Percentiles rank a stretch among this genome's conserved stretches.
These are phyloP conservation scores for Aricia agestis DNA, from an alignment of 1,140 invertebrate species.

Conservation along the genomic window DNA sequence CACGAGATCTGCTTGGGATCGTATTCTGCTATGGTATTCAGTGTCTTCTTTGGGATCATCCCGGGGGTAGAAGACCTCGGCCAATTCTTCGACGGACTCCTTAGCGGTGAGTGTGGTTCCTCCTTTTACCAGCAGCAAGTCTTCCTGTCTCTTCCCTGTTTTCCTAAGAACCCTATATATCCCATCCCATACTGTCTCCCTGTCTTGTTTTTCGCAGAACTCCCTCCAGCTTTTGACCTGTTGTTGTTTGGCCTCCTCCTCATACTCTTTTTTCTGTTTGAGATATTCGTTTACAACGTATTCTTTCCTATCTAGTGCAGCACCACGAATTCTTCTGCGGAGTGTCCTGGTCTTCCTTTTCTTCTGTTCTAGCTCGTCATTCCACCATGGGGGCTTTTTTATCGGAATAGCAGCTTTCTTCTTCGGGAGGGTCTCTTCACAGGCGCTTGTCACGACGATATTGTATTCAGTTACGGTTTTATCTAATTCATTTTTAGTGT, in stretches of 20 bases:
- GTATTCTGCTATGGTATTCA: neutral
- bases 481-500: constrained; percentile 13
- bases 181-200: constrained; percentile 8
- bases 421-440: constrained; percentile 19
- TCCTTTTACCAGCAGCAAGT: neutral
- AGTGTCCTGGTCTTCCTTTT: neutral
- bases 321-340: constrained; percentile 2
- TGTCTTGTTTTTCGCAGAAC: neutral
- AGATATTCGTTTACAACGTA: neutral
- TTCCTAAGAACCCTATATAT: constrained; percentile 10
- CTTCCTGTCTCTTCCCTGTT: constrained; percentile 11
- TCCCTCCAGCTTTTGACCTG: constrained; percentile 4
- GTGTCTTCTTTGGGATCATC: neutral
- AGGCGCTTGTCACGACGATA: constrained; percentile 11
- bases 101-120: neutral
- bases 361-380: neutral
- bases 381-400: constrained; percentile 10
- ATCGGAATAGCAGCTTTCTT: neutral
- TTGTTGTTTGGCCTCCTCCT: neutral
- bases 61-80: neutral
- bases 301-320: neutral
- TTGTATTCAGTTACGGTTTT: constrained; percentile 9
- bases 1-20: neutral
- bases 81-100: neutral
- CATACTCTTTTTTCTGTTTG: constrained; percentile 14